Evolutionary conservation across 2,888 invertebrate species (phyloP), one percentile per base, ranked within the genome.

Genomic region (Rotaria socialis): DNA sequence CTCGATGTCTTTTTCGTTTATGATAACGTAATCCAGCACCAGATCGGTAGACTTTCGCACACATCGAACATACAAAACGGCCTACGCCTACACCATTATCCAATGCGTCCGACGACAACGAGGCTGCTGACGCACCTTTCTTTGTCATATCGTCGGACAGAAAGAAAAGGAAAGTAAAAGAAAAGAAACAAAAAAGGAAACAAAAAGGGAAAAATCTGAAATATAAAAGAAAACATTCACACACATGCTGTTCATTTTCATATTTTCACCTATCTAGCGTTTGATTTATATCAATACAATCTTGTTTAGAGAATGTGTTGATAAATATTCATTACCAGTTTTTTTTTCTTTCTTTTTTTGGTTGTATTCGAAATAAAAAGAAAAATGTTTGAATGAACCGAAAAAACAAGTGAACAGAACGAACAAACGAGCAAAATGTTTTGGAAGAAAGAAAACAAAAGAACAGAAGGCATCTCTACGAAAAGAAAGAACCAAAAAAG

Each of bases 21-120:
- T 80, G 80, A 80, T 80, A 80, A 47, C 80, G 43, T 47, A 80
- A n/a, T 3, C 80, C 80, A 80, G 80, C 80, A 47, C 80, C 80
- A 22, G 80, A 80, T 47, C 80, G 80, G 47, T 80, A 80, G 47
- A 80, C 43, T 80, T 80, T 80, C 22, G 80, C 43, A 80, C 80
- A 80, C 80, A 80, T 80, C n/a, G 47, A 47, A 80, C 80, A 80
- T 0, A 80, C n/a, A n/a, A 43, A 80, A 24, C 80, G 80, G 10
- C 47, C n/a, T 47, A 3, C 10, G 0, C 11, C 24, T 5, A 1
- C n/a, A 47, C 22, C 47, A 80, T 80, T 43, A 47, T 80, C 10
- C n/a, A 11, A 47, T 10, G 80, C 47, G 4, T 24, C 22, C 7
- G 80, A 22, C 47, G 80, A 11, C 47, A 19, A 67, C 35, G 80